These are phyloP conservation scores for Enchytraeus crypticus DNA, from an alignment of 2,888 invertebrate species.

Conservation along the genomic window DNA sequence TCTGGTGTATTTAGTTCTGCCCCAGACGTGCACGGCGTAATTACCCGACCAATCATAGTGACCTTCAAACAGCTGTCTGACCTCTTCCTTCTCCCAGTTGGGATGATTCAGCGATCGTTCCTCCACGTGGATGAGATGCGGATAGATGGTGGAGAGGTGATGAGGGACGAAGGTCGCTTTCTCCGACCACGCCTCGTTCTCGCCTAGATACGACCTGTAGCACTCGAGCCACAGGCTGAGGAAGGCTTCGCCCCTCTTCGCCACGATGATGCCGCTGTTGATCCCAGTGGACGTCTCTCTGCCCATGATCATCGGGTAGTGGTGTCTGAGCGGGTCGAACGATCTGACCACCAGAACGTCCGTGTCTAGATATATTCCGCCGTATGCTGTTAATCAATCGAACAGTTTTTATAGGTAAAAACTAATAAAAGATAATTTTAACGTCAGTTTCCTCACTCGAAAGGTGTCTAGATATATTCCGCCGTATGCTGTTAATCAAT, in stretches of 20 bases:
- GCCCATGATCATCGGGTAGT: conserved; percentile 13
- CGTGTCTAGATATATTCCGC: conserved; percentile 26
- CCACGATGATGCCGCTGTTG: conserved; percentile 20
- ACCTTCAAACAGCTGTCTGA: conserved; percentile 3
- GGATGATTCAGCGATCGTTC: conserved; percentile 11
- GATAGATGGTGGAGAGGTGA: conserved; percentile 1
- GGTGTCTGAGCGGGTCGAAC: conserved; percentile 16
- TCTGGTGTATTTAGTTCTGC: not conserved
- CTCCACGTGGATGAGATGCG: conserved; percentile 21
- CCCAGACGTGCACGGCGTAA: conserved; percentile 34
- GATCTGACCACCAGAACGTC: conserved; percentile 21
- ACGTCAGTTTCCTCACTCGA: too few species aligned
- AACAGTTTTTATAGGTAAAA: too few species aligned
- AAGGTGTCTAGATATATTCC: conserved; percentile 27
- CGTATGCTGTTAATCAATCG: too few species aligned
- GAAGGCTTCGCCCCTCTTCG: conserved; percentile 11
- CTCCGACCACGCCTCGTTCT: conserved; percentile 12
- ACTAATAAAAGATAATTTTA: too few species aligned
- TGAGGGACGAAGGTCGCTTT: conserved; percentile 12
- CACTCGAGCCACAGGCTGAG: conserved; percentile 15
- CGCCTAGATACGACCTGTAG: conserved; percentile 11
- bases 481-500: conserved; percentile 23
- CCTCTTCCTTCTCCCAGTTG: conserved; percentile 11
- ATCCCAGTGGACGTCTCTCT: conserved; percentile 15
- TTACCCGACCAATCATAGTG: conserved; percentile 24